Evolutionary conservation across 2,797 vertebrate species (phyloP).

Genomic region (Sebastes taczanowskii): DNA sequence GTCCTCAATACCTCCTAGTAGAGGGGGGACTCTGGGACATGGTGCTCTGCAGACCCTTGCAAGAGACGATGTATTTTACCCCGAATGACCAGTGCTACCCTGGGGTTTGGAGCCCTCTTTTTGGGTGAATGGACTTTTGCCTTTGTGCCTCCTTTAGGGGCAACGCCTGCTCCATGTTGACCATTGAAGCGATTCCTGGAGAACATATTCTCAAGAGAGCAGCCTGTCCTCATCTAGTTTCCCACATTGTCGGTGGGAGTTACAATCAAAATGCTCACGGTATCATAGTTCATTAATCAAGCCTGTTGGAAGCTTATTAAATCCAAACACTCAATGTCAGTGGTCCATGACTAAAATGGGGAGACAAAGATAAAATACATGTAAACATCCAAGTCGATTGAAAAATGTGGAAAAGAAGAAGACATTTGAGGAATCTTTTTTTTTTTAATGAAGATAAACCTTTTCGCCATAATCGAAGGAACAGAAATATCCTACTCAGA

Average conservation of each 20-base stretch:
- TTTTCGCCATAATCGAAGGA: background rate
- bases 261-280: conserved; percentile 19
- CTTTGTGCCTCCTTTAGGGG: conserved; percentile 80
- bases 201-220: conserved; percentile 82
- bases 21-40: conserved; percentile 78
- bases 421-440: conserved; percentile 27
- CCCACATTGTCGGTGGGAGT: conserved; percentile 36
- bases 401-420: background rate
- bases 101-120: conserved; percentile 86
- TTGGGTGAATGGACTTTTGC: conserved; percentile 80
- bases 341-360: conserved; percentile 60
- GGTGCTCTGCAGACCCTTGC: conserved; percentile 86
- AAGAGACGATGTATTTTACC: conserved; percentile 92
- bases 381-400: background rate
- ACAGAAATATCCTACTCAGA: background rate
- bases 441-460: background rate
- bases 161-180: conserved; percentile 81
- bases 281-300: conserved; percentile 27
- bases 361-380: conserved; percentile 47
- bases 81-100: conserved; percentile 80
- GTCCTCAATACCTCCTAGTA: conserved; percentile 84
- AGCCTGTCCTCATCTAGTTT: conserved; percentile 39
- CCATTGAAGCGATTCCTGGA: conserved; percentile 87
- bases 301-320: conserved; percentile 17
- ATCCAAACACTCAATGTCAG: conserved; percentile 34